Evolutionary conservation across 2,113 vertebrate species (phyloP).

Genomic region (Paraplagusia blochii): DNA sequence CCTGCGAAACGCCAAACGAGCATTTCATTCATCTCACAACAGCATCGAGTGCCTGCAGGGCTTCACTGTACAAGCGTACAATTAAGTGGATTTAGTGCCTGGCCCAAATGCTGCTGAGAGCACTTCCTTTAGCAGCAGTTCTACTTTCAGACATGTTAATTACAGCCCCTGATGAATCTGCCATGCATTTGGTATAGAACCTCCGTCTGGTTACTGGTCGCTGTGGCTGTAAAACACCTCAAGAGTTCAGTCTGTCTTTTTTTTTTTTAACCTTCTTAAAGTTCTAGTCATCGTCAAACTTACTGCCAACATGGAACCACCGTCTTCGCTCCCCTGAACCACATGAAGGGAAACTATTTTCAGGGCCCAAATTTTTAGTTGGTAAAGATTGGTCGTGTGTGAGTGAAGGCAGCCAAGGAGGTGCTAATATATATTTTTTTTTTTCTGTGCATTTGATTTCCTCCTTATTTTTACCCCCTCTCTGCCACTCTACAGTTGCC

Average conservation of each 20-base stretch:
- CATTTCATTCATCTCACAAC: slow-evolving; percentile 59
- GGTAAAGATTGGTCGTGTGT: slow-evolving; percentile 27
- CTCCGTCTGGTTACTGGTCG: slow-evolving; percentile 51
- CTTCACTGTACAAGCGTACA: slow-evolving; percentile 58
- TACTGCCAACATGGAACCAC: slow-evolving; percentile 22
- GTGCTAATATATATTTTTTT: slow-evolving; percentile 30
- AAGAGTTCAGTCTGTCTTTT: slow-evolving; percentile 33
- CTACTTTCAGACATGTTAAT: slow-evolving; percentile 71
- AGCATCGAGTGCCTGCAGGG: slow-evolving; percentile 51
- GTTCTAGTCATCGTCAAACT: slow-evolving; percentile 32
- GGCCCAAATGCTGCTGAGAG: slow-evolving; percentile 60
- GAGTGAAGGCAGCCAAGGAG: slow-evolving; percentile 24
- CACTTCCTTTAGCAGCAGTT: slow-evolving; percentile 59
- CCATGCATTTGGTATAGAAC: slow-evolving; percentile 56
- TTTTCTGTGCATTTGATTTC: slow-evolving; percentile 42
- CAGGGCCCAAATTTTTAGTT: not conserved
- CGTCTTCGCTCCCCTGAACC: slow-evolving; percentile 11
- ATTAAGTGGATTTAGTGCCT: slow-evolving; percentile 71
- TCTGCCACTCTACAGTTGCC: slow-evolving; percentile 49
- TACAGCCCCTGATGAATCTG: slow-evolving; percentile 67
- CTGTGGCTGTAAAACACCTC: slow-evolving; percentile 57
- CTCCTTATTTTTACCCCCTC: slow-evolving; percentile 41
- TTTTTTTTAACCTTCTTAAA: slow-evolving; percentile 36
- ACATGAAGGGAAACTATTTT: slow-evolving; percentile 38
- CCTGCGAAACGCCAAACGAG: slow-evolving; percentile 56